A percentile compares a stretch with the other conserved stretches of the same genome.
Conservation (phyloP, 2,888 invertebrate species). For the Dicyrtoma fusca region DNA sequence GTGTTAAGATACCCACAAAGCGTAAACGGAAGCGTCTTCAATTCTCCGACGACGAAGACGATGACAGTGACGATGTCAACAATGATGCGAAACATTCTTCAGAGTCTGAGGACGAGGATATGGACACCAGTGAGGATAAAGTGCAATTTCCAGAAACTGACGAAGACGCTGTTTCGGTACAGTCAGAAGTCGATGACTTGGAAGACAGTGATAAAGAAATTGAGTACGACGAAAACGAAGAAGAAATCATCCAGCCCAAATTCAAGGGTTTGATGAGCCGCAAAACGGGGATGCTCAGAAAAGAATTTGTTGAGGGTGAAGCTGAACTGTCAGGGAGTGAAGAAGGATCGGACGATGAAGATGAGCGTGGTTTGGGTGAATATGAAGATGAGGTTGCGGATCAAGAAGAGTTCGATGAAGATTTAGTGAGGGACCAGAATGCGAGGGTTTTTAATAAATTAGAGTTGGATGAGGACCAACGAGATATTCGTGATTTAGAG, state of each 20-base stretch:
- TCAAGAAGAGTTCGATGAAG: slow-evolving; percentile 78
- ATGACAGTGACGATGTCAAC: slow-evolving; percentile 10
- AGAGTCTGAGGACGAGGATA: not conserved
- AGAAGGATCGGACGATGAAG: slow-evolving; percentile 86
- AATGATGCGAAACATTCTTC: no score
- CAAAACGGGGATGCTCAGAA: slow-evolving; percentile 52
- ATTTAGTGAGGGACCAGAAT: slow-evolving; percentile 75
- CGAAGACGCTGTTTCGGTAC: slow-evolving; percentile 35
- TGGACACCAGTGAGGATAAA: slow-evolving; percentile 39
- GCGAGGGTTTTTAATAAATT: slow-evolving; percentile 84
- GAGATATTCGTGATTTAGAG: slow-evolving; percentile 79
- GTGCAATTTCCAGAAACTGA: slow-evolving; percentile 56
- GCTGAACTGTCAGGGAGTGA: slow-evolving; percentile 91
- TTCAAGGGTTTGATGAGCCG: slow-evolving; percentile 45
- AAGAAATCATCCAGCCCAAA: slow-evolving; percentile 34
- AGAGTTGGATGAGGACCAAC: slow-evolving; percentile 83
- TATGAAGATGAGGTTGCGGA: slow-evolving; percentile 86
- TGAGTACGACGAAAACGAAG: slow-evolving; percentile 57
- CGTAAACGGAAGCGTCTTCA: slow-evolving; percentile 60
- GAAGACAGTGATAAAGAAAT: slow-evolving; percentile 59
- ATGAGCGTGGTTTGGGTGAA: slow-evolving; percentile 74
- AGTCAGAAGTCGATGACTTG: slow-evolving; percentile 49
- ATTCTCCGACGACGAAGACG: slow-evolving; percentile 60
- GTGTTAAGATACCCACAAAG: slow-evolving; percentile 53
- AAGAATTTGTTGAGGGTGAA: slow-evolving; percentile 84